A percentile compares a stretch with the other conserved stretches of the same genome.
phyloP scores from a whole-genome alignment of 1,140 invertebrate species.

The Dendrolimus punctatus region DNA sequence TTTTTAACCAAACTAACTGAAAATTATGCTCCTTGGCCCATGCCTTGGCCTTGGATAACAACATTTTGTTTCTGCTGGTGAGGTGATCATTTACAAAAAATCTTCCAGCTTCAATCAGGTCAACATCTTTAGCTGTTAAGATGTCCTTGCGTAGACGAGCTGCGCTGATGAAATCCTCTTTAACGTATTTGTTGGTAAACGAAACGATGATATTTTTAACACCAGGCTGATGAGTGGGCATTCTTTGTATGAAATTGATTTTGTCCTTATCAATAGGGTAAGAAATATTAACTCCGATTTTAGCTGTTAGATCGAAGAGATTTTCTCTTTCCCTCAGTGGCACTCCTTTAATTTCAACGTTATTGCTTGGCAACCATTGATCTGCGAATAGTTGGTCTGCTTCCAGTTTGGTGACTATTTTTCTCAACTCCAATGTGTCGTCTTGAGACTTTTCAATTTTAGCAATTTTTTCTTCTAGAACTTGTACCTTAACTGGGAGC shows the following conservation, averaged over 20 bases:
- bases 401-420: slow-evolving; percentile 7
- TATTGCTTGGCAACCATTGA: slow-evolving; percentile 19
- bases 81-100: slow-evolving; percentile 22
- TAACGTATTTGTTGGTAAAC: too few species aligned
- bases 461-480: slow-evolving; percentile 10
- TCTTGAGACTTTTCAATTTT: slow-evolving; percentile 9
- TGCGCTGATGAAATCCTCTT: slow-evolving; percentile 18
- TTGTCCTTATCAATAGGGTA: too few species aligned
- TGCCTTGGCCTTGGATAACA: slow-evolving; percentile 16
- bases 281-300: slow-evolving; percentile 14
- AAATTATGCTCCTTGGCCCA: slow-evolving; percentile 19
- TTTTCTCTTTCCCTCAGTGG: slow-evolving; percentile 19
- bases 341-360: slow-evolving; percentile 20
- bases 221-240: too few species aligned
- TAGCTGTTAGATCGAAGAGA: slow-evolving; percentile 13
- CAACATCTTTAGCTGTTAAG: slow-evolving; percentile 7
- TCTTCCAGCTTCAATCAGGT: neutral
- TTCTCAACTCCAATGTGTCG: slow-evolving; percentile 4
- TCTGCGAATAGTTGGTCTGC: slow-evolving; percentile 11
- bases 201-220: too few species aligned
- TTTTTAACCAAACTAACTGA: slow-evolving; percentile 21
- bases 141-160: slow-evolving; percentile 10
- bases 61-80: slow-evolving; percentile 17
- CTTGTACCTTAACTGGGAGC: slow-evolving; percentile 3
- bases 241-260: too few species aligned